A percentile compares a stretch with the other conserved stretches of the same genome.
phyloP scores from a whole-genome alignment of 2,888 invertebrate genomes.

The Caenorhabditis sp. region DNA sequence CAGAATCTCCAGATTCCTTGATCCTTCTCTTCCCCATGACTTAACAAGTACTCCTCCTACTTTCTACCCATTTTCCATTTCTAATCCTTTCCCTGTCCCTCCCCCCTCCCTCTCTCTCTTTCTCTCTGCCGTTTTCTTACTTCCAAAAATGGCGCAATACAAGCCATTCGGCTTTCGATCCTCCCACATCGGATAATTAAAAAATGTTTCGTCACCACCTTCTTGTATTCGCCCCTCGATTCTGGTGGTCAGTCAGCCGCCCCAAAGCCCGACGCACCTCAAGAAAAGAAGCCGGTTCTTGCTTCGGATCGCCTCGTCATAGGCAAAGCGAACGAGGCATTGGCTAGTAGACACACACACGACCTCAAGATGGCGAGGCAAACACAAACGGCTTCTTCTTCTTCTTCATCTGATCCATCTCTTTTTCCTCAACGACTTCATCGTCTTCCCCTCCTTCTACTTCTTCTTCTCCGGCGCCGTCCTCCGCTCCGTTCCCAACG shows the following conservation, averaged over 20 bases:
- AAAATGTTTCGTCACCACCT: constrained; percentile 56
- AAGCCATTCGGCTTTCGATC: constrained; percentile 49
- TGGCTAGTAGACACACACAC: constrained; percentile 42
- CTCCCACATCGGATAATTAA: constrained; percentile 48
- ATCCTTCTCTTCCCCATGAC: neutral
- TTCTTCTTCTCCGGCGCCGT: constrained; percentile 31
- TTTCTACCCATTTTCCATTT: neutral
- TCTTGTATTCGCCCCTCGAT: constrained; percentile 7
- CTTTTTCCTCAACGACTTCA: constrained; percentile 18
- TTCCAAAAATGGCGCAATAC: constrained; percentile 56
- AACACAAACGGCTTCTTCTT: constrained; percentile 36
- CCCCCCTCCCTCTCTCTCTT: neutral
- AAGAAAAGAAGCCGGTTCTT: constrained; percentile 53
- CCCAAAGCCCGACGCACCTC: constrained; percentile 40
- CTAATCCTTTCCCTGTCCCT: constrained; percentile 27
- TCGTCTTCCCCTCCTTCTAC: too few relatives aligned
- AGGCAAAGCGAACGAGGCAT: constrained; percentile 53
- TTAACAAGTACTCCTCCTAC: neutral
- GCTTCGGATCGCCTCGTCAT: constrained; percentile 9
- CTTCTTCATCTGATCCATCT: constrained; percentile 24
- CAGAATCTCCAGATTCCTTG: neutral
- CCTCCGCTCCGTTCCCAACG: constrained; percentile 45
- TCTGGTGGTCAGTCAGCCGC: constrained; percentile 25
- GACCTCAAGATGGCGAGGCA: constrained; percentile 62
- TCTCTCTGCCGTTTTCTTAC: constrained; percentile 8